Evolutionary conservation across 2,888 invertebrate species (phyloP).

Genomic region (Galerucella calmariensis): DNA sequence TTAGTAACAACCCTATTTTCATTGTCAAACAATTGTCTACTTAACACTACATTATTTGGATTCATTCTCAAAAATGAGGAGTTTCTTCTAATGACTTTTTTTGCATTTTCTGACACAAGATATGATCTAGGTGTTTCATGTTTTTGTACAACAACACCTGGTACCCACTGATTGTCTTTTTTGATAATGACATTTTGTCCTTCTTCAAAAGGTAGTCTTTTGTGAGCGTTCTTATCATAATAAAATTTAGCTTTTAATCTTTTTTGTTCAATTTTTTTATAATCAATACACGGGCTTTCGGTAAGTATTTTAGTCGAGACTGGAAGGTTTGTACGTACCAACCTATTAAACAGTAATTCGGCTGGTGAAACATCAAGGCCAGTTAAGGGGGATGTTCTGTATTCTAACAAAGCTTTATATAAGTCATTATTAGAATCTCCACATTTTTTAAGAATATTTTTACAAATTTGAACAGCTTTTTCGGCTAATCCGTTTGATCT

Average conservation of each 20-base stretch:
- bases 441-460: too few relatives aligned
- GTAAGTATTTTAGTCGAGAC: neutral
- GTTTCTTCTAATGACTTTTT: too few relatives aligned
- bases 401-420: too few relatives aligned
- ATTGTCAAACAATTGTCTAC: neutral
- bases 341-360: constrained; percentile 5
- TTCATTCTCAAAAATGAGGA: neutral
- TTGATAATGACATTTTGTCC: neutral
- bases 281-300: neutral
- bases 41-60: constrained; percentile 11
- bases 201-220: constrained; percentile 7
- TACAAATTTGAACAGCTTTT: too few relatives aligned
- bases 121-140: too few relatives aligned
- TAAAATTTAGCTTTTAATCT: constrained; percentile 2
- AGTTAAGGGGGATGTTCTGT: too few relatives aligned
- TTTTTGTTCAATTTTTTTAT: neutral
- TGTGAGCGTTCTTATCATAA: constrained; percentile 6
- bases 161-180: too few relatives aligned
- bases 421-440: too few relatives aligned
- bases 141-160: too few relatives aligned
- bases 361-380: constrained; percentile 4
- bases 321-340: constrained; percentile 3
- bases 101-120: too few relatives aligned
- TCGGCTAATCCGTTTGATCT: too few relatives aligned
- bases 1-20: neutral